These are phyloP conservation scores for Musca vetustissima DNA, from an alignment of 1,140 invertebrate genomes.

Conservation along the genomic window DNA sequence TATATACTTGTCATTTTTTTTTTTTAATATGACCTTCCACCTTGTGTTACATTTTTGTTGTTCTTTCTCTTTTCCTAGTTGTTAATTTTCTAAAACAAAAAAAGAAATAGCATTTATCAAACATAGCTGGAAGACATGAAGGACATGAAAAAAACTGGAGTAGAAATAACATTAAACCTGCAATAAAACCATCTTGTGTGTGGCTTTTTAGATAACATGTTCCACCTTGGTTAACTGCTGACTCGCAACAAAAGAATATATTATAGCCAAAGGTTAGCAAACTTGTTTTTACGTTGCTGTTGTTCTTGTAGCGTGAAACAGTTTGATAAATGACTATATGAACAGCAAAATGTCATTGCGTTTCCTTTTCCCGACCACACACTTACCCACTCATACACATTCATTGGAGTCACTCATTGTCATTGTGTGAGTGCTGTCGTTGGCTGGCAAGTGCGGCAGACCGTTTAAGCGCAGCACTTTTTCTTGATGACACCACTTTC, in stretches of 20 bases:
- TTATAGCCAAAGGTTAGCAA: constrained; percentile 10
- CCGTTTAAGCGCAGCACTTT: constrained; percentile 21
- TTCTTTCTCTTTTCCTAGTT: too few species aligned
- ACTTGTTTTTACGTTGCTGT: not conserved
- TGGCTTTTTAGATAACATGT: constrained; percentile 17
- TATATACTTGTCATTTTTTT: too few species aligned
- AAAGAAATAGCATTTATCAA: constrained; percentile 12
- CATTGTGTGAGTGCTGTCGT: not conserved
- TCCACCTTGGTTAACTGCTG: constrained; percentile 14
- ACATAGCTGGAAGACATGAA: not conserved
- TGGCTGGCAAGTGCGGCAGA: not conserved
- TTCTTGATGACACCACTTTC: constrained; percentile 8
- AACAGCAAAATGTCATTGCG: constrained; percentile 21
- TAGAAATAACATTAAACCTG: not conserved
- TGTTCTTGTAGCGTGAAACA: not conserved
- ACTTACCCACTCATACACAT: too few species aligned
- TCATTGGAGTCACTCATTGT: not conserved
- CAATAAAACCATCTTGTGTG: not conserved
- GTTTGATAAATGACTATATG: constrained; percentile 19
- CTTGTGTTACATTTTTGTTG: too few species aligned
- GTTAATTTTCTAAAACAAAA: constrained; percentile 18
- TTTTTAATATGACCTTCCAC: too few species aligned
- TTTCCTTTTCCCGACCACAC: not conserved
- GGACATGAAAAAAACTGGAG: not conserved
- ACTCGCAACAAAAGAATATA: not conserved